Base-by-base conservation (phyloP, 2,113 vertebrate species). In the Coracopsis vasa region DNA sequence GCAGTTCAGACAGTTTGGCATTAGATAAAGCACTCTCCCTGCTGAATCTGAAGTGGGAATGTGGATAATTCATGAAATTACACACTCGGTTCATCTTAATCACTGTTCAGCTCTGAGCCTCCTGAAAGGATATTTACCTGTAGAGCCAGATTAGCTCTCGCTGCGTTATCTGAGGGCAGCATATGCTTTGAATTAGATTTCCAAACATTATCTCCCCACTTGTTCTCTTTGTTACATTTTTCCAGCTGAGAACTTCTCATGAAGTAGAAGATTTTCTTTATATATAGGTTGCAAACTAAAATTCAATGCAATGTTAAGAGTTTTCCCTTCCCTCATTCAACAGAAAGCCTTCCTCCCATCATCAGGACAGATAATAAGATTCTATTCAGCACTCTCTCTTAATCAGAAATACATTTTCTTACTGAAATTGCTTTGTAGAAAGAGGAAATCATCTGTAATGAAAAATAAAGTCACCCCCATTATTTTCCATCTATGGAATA, bases 81-180 rank as follows among this genome's bases (percentile, higher is more conserved):
- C 80, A 90, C 11, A 31, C 78, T 84, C 18, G 3, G 69, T 86
- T 94, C 91, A 60, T 90, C 86, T 88, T 72, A 73, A 86, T 88
- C 75, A 92, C 31, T 13, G 61, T 23, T 89, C 56, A 71, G 82
- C 77, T 86, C 86, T 11, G 62, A 66, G 41, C 33, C 86, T 87
- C 72, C 80, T 56, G 67, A 54, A 85, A 77, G 58, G 41, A 48
- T 77, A 86, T 90, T 91, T 92, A 95, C 94, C 93, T 95, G 88
- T 33, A 73, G 86, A 73, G 47, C 56, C 48, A 86, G 92, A 87
- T 93, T 89, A 91, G 90, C 92, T 79, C 92, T 53, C 17, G 28
- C 90, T 89, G 87, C 9, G 77, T 81, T 95, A 95, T 95, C 93
- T 65, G 77, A 95, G 84, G 90, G 90, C 87, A 81, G 69, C 90